Evolutionary conservation across 2,113 vertebrate genomes (phyloP).

Genomic region (Puma concolor): DNA sequence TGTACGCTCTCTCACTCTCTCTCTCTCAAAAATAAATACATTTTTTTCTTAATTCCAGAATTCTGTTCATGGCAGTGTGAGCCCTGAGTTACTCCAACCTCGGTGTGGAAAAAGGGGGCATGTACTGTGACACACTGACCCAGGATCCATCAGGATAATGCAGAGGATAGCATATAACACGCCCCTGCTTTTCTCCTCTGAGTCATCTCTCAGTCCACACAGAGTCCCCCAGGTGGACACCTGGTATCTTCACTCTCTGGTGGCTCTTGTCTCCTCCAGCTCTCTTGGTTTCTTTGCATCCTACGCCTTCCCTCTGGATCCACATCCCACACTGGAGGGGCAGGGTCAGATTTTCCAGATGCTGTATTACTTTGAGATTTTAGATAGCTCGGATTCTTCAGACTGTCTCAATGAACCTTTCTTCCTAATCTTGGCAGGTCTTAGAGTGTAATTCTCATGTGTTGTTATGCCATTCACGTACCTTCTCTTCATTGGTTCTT

Average conservation of each 20-base stretch:
- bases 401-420: neutral
- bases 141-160: neutral
- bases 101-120: accelerated
- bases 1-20: too few species aligned
- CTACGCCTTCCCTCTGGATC: too few species aligned
- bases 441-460: neutral
- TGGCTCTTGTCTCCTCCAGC: neutral
- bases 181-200: neutral
- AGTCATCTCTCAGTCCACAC: neutral
- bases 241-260: too few species aligned
- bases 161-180: neutral
- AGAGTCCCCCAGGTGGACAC: neutral
- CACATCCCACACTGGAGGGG: accelerated
- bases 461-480: neutral
- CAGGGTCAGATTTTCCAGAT: neutral
- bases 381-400: neutral
- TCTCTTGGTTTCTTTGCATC: neutral
- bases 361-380: neutral
- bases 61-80: neutral
- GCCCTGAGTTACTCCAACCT: neutral
- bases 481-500: neutral
- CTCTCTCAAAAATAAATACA: too few species aligned
- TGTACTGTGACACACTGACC: neutral
- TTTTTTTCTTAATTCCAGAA: neutral
- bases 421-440: neutral